A percentile compares a stretch with the other conserved stretches of the same genome.
phyloP scores from a whole-genome alignment of 2,113 vertebrate species.

The Ploceus nigricollis region DNA sequence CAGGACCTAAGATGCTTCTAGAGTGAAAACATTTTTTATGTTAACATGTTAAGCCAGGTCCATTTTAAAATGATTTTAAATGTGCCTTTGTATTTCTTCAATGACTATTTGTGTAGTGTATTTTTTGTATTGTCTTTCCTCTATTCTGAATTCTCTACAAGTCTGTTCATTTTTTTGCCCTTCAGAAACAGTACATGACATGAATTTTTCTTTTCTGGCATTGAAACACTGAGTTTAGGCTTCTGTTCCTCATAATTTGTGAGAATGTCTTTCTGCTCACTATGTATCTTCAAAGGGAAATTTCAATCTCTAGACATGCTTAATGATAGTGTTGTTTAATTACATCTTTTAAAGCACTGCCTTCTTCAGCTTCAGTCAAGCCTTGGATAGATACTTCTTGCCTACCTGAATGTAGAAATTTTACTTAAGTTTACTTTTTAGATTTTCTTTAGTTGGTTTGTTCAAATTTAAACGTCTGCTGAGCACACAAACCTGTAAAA shows the following conservation, averaged over 20 bases:
- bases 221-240: neutral
- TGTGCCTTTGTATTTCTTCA: neutral
- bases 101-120: neutral
- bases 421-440: neutral
- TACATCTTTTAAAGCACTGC: neutral
- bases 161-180: neutral
- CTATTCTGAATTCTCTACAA: neutral
- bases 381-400: neutral
- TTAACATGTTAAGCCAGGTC: neutral
- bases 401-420: neutral
- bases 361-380: neutral
- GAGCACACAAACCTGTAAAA: neutral
- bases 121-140: neutral
- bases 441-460: neutral
- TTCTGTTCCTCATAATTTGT: neutral
- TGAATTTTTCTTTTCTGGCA: neutral
- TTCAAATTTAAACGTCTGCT: neutral
- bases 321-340: neutral
- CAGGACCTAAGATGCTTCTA: neutral
- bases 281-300: neutral
- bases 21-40: neutral
- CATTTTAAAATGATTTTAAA: neutral
- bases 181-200: neutral
- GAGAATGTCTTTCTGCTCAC: neutral
- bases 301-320: neutral